These are phyloP conservation scores for Grantiella picta DNA, from an alignment of 2,113 vertebrate species.

Conservation along the genomic window DNA sequence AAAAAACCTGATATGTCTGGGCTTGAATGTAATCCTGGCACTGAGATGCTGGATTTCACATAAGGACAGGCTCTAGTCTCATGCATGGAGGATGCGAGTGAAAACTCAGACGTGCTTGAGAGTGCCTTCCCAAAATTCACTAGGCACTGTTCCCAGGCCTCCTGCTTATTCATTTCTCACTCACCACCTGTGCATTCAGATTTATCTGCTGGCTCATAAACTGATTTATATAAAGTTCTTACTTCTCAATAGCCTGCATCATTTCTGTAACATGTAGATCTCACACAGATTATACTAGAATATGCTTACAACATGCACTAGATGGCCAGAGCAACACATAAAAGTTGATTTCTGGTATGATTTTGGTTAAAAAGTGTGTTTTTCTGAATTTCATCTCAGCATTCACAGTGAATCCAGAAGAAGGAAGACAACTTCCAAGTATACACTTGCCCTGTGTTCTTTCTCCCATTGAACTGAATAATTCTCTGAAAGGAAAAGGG, in stretches of 20 bases:
- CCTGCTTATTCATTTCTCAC: constrained; percentile 46
- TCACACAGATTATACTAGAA: background rate
- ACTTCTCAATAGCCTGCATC: background rate
- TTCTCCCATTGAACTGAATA: background rate
- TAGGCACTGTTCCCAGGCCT: constrained; percentile 43
- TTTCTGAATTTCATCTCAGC: background rate
- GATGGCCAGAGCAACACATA: background rate
- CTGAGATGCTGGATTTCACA: background rate
- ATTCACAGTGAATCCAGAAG: background rate
- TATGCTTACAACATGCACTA: background rate
- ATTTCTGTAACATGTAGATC: background rate
- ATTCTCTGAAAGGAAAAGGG: background rate
- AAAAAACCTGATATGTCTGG: background rate
- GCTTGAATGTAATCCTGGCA: background rate
- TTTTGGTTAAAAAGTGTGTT: background rate
- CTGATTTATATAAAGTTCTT: background rate
- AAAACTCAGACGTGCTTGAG: background rate
- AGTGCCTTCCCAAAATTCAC: constrained; percentile 32
- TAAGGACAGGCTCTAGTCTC: background rate
- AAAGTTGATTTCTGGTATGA: background rate
- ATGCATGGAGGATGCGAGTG: background rate
- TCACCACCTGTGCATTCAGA: constrained; percentile 51
- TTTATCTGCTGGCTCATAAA: constrained; percentile 30
- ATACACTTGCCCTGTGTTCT: background rate
- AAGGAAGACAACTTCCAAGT: background rate